Conservation (phyloP, 2,797 vertebrate species). For the Phrynocephalus guinanensis region DNA sequence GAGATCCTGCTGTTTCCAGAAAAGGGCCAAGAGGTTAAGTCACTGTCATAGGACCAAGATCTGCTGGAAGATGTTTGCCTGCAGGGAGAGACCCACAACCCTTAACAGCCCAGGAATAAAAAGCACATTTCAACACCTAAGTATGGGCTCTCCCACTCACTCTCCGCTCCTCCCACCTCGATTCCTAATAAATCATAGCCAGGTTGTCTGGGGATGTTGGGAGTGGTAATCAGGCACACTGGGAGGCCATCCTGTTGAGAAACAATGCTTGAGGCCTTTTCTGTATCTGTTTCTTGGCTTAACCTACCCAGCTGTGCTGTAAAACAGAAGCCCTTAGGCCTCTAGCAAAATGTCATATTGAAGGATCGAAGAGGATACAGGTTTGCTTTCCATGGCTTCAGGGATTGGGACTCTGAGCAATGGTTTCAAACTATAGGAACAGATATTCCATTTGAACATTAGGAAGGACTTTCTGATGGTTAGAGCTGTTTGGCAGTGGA, state of each 20-base stretch:
- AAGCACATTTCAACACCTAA: background rate
- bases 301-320: too few species aligned
- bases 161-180: background rate
- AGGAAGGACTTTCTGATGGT: too few species aligned
- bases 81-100: background rate
- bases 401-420: too few species aligned
- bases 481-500: too few species aligned
- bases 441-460: too few species aligned
- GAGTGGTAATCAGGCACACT: background rate
- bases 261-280: background rate
- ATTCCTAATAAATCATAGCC: background rate
- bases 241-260: background rate
- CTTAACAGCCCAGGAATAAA: background rate
- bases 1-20: background rate
- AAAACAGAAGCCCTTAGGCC: too few species aligned
- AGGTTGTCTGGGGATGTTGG: background rate
- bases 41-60: background rate
- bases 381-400: too few species aligned
- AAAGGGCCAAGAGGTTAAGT: background rate
- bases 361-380: too few species aligned
- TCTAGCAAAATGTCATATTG: too few species aligned
- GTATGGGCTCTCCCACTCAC: background rate
- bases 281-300: background rate
- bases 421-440: too few species aligned
- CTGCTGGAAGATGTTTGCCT: background rate